Conservation (phyloP, 2,888 invertebrate genomes). For the Amphipyra tragopoginis region DNA sequence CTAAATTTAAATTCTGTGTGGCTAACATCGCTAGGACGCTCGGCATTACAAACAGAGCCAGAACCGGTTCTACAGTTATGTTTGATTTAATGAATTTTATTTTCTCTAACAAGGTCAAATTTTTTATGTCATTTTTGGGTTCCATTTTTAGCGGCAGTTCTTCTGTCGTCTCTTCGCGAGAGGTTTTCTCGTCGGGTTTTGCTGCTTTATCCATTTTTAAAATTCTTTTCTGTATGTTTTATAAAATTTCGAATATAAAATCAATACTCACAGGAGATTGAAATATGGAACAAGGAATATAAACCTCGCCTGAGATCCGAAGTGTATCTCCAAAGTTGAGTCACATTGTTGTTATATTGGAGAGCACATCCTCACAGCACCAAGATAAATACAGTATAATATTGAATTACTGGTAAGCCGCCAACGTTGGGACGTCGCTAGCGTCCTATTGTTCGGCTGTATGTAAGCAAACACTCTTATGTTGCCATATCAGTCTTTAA, state of each 20-base stretch:
- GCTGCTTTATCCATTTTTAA: conserved; percentile 69
- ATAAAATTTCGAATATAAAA: conserved; percentile 43
- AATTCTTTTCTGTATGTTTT: conserved; percentile 31
- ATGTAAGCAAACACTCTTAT: conserved; percentile 82
- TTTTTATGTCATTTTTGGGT: conserved; percentile 67
- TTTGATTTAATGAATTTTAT: conserved; percentile 86
- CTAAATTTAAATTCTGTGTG: conserved; percentile 95
- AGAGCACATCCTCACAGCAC: conserved; percentile 63
- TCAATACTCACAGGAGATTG: conserved; percentile 48
- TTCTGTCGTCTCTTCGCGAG: conserved; percentile 66
- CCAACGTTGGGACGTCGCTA: conserved; percentile 62
- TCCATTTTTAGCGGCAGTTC: conserved; percentile 76
- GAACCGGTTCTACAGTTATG: conserved; percentile 92
- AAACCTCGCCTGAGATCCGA: conserved; percentile 29
- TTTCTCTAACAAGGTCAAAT: conserved; percentile 82
- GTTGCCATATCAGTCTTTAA: conserved; percentile 82
- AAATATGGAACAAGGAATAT: conserved; percentile 37
- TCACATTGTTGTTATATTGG: conserved; percentile 65
- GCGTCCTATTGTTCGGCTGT: conserved; percentile 77
- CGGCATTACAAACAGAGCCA: conserved; percentile 92
- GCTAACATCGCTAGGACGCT: conserved; percentile 92
- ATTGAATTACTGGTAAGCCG: conserved; percentile 67
- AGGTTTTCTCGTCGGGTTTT: conserved; percentile 60
- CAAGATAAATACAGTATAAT: conserved; percentile 70
- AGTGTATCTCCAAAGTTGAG: conserved; percentile 40